Conservation (phyloP, 2,888 invertebrate genomes). For the Scaptomyza caliginosa region DNA sequence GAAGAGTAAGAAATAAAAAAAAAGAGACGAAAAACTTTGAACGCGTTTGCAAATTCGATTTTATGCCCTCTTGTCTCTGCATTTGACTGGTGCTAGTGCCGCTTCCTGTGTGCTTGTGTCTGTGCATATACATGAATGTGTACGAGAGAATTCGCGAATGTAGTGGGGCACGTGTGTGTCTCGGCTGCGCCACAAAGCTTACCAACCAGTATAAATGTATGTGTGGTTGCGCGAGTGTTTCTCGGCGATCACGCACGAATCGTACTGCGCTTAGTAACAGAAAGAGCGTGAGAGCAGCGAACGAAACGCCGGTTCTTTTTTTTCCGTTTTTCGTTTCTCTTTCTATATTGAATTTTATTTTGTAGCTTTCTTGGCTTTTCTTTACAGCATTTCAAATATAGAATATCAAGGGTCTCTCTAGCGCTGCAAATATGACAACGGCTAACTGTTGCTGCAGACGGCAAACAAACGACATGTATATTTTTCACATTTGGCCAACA, state of each 20-base stretch:
- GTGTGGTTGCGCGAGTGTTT: conserved; percentile 57
- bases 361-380: conserved; percentile 53
- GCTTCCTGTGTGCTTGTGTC: conserved; percentile 27
- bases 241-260: conserved; percentile 69
- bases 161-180: conserved; percentile 83
- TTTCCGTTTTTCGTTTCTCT: conserved; percentile 32
- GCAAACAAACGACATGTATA: conserved; percentile 28
- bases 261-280: conserved; percentile 70
- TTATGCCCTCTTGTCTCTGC: conserved; percentile 37
- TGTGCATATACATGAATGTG: conserved; percentile 16
- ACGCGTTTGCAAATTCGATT: conserved; percentile 69
- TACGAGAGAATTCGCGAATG: conserved; percentile 74
- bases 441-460: conserved; percentile 50
- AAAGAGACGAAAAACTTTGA: conserved; percentile 47
- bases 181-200: conserved; percentile 49
- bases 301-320: conserved; percentile 77
- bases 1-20: conserved; percentile 34
- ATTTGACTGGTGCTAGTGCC: neutral
- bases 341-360: conserved; percentile 30
- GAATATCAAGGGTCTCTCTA: conserved; percentile 80
- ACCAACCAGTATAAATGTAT: conserved; percentile 46
- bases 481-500: conserved; percentile 41
- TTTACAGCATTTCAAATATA: conserved; percentile 80
- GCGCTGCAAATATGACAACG: conserved; percentile 40
- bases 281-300: conserved; percentile 30